Evolutionary conservation across 2,797 vertebrate genomes (phyloP), one percentile per base, ranked within the genome.

Genomic region (Steatocranus sp.): DNA sequence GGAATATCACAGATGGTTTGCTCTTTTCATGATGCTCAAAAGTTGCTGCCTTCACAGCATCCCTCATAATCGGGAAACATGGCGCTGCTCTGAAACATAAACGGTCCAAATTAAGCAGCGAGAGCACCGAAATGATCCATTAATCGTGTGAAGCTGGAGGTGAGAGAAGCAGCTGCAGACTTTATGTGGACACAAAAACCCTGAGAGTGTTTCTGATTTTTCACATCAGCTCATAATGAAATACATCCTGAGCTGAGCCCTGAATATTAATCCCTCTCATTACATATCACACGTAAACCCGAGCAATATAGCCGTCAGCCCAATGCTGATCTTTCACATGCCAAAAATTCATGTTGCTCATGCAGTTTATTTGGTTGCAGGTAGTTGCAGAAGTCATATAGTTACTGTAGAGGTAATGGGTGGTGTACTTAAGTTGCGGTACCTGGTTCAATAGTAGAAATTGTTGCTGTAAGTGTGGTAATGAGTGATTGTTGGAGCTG

Each of bases 1-100:
- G 88, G 86, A 83, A 75, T 49, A 53, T 83, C 90, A 81, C 95
- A 96, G 95, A 95, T 95, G 95, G 92, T 91, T 89, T 43, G 5
- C 68, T 25, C 68, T 14, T 73, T 73, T 73, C 89, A 91, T 82
- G 85, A 89, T 49, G 82, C 87, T 86, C 73, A 61, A 81, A 91
- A 87, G 91, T 92, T 91, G 88, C 87, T 43, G 89, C 90, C 70
- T 76, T 89, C 80, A 79, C 92, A 84, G 46, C 85, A 36, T 89
- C 91, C 84, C 90, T 91, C 90, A 91, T 91, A 94, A 90, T 79
- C 85, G 74, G 27, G 66, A 88, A 43, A 11, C 85, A 74, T 81
- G 15, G 80, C 82, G 86, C 90, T 92, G 90, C 70, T 85, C 88
- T 85, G 90, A 88, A 87, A 83, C 78, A 93, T 94, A 93, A 95